These are phyloP conservation scores for Sarcophaga carnaria DNA, from an alignment of 2,888 invertebrate genomes.

Conservation along the genomic window DNA sequence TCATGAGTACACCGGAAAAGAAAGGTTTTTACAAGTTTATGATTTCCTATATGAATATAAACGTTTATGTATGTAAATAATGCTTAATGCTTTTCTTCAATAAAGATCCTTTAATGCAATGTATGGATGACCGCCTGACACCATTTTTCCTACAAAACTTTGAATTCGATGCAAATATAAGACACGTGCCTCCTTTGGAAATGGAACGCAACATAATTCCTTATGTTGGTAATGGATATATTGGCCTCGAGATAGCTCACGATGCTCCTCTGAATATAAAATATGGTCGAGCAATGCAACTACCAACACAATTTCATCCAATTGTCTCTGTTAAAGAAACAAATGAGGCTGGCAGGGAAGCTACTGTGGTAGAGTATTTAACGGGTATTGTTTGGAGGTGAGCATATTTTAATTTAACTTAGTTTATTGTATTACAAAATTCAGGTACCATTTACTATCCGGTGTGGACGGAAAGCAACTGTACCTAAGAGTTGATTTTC, in stretches of 20 bases:
- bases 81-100: not conserved
- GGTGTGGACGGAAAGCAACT: not conserved
- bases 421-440: too few relatives aligned
- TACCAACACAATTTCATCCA: conserved; percentile 87
- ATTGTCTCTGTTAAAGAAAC: conserved; percentile 83
- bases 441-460: not conserved
- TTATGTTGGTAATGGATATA: conserved; percentile 89
- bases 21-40: conserved; percentile 75
- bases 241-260: conserved; percentile 86
- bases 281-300: conserved; percentile 85
- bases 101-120: conserved; percentile 84
- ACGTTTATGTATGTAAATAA: not conserved
- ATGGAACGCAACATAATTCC: conserved; percentile 86
- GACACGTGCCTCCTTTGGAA: conserved; percentile 83
- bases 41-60: not conserved
- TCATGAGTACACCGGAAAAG: conserved; percentile 82
- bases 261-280: conserved; percentile 87
- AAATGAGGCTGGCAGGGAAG: conserved; percentile 85
- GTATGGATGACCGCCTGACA: conserved; percentile 86
- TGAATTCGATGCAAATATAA: conserved; percentile 87
- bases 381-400: conserved; percentile 85
- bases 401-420: not conserved
- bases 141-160: conserved; percentile 84
- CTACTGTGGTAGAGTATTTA: conserved; percentile 87
- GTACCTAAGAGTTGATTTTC: not conserved